Evolutionary conservation across 1,140 invertebrate species (phyloP).

Genomic region (Adoxophyes honmai): DNA sequence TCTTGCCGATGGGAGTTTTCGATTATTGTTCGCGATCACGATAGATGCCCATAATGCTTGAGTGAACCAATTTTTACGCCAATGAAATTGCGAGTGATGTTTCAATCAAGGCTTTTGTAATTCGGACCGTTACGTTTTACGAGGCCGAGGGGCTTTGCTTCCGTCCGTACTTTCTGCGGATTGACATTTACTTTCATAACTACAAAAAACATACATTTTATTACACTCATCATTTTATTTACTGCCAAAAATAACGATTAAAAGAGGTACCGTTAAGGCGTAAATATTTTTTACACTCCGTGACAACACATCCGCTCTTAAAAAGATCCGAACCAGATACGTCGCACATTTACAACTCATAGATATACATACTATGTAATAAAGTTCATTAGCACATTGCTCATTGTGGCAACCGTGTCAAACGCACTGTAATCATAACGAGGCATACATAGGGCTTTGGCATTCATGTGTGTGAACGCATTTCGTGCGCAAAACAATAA

Average conservation of each 20-base stretch:
- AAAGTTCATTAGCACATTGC: constrained; percentile 21
- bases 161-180: not conserved
- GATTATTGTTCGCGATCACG: constrained; percentile 68
- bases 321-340: no score
- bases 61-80: constrained; percentile 39
- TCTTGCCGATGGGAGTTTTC: constrained; percentile 50
- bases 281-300: no score
- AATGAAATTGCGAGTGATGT: constrained; percentile 54
- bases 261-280: no score
- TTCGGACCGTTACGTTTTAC: constrained; percentile 1
- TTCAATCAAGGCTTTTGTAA: constrained; percentile 30
- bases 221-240: no score
- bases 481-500: constrained; percentile 52
- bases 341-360: no score
- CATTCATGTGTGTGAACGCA: constrained; percentile 67
- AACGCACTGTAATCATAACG: constrained; percentile 46
- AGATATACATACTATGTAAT: not conserved
- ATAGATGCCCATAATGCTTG: constrained; percentile 38
- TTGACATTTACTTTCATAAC: no score
- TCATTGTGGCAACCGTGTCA: constrained; percentile 17
- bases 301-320: no score
- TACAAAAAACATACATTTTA: no score
- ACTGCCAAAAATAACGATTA: no score
- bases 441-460: constrained; percentile 36
- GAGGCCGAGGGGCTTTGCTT: not conserved